Evolutionary conservation across 2,113 vertebrate species (phyloP).

Genomic region (Ammodytes marinus): DNA sequence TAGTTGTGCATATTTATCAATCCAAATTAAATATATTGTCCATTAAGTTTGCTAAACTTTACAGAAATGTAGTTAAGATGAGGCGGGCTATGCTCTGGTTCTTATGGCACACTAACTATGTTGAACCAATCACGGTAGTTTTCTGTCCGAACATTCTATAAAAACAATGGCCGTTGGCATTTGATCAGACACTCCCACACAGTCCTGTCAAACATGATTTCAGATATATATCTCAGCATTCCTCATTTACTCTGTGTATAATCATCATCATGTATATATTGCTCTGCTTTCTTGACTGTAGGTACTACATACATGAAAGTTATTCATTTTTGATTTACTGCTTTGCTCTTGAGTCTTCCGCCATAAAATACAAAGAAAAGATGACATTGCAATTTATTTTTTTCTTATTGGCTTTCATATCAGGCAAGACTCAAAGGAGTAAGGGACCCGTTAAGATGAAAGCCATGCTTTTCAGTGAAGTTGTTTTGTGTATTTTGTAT

Average conservation of each 20-base stretch:
- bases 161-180: background rate
- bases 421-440: background rate
- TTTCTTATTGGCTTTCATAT: background rate
- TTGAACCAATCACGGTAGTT: no score
- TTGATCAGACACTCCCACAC: no score
- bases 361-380: background rate
- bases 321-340: constrained; percentile 3
- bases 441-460: background rate
- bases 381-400: background rate
- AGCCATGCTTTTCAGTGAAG: background rate
- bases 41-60: no score
- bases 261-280: constrained; percentile 36
- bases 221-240: constrained; percentile 5
- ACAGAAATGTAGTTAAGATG: no score
- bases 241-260: constrained; percentile 44
- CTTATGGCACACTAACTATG: no score
- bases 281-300: background rate
- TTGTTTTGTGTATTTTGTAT: background rate
- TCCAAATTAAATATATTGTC: no score
- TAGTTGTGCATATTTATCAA: no score
- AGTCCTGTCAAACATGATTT: constrained; percentile 14
- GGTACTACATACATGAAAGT: background rate
- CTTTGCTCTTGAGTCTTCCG: background rate
- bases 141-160: background rate
- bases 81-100: no score